Evolutionary conservation across 2,113 vertebrate genomes (phyloP), one percentile per base, ranked within the genome.

Genomic region (Oxyruncus cristatus): DNA sequence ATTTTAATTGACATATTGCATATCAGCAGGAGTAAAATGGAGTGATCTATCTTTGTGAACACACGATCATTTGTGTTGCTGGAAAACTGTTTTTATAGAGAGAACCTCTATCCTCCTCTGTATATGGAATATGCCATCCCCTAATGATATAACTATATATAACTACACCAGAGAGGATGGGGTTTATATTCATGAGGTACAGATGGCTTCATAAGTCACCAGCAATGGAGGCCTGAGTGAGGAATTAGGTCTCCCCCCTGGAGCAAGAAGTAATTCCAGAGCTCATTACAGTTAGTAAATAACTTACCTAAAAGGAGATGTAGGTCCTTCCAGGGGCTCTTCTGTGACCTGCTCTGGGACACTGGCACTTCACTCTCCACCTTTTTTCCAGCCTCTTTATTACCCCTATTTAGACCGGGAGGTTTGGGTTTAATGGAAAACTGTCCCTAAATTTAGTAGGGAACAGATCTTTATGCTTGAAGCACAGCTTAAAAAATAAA

Each of bases 181-280:
- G 90, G 92, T 97, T 96, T 92, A 82, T 94, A 96, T 89, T 97
- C 96, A 80, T 32, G 55, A 96, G 91, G 77, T 92, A 68, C 55
- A 82, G 93, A 90, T n/a, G 85, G 96, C 85, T 89, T 86, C 82
- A 81, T 95, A 92, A 97, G 53, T 97, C 97, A 95, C 20, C 50
- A 66, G 73, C 3, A 0, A 37, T 14, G 52, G 75, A 92, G 92
- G 89, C 82, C 71, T 71, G 37, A 62, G 91, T 88, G 77, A 95
- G 80, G 75, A 93, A 95, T 95, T 91, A 80, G 70, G 61, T 50
- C 68, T 75, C 50, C 86, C 47, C 50, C 1, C 32, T 9, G 28
- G 92, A 88, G 85, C 59, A 55, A 32, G 80, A 65, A 95, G 88
- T 71, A 88, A 35, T 68, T 71, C 81, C 76, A 93, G 79, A 61